Conservation (phyloP, 2,113 vertebrate species). For the Vombatus ursinus region DNA sequence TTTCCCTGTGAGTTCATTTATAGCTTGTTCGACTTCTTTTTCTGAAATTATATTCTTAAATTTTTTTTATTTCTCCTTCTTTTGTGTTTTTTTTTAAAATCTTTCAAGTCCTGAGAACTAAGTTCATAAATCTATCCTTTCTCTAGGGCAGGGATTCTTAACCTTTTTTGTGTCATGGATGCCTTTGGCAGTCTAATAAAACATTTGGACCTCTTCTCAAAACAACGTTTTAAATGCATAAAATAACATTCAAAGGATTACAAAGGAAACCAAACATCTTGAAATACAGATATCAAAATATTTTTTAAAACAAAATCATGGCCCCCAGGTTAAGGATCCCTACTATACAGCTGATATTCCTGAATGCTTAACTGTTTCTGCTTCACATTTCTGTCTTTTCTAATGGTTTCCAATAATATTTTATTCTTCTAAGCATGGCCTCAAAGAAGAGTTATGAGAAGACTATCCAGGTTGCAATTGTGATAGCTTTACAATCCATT, state of each 20-base stretch:
- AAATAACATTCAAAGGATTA: not conserved
- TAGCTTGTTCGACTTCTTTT: not conserved
- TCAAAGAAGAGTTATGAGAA: not conserved
- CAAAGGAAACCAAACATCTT: not conserved
- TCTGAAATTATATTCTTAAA: not conserved
- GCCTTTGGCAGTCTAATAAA: not conserved
- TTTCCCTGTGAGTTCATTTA: not conserved
- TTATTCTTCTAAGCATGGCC: not conserved
- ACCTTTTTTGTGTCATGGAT: not conserved
- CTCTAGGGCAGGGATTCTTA: not conserved
- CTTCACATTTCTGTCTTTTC: not conserved
- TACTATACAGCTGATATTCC: not conserved
- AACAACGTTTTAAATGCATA: not conserved
- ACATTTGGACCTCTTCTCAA: not conserved
- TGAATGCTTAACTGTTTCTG: constrained; percentile 18
- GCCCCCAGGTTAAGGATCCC: not conserved
- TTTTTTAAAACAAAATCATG: not conserved
- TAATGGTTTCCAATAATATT: not conserved
- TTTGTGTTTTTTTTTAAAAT: constrained; percentile 49
- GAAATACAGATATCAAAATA: not conserved
- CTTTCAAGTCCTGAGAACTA: not conserved
- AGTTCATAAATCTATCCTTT: constrained; percentile 25
- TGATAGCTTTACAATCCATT: not conserved
- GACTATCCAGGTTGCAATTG: not conserved
- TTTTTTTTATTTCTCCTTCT: not conserved